Evolutionary conservation across 2,797 vertebrate species (phyloP).

Genomic region (Acanthurus tractus): DNA sequence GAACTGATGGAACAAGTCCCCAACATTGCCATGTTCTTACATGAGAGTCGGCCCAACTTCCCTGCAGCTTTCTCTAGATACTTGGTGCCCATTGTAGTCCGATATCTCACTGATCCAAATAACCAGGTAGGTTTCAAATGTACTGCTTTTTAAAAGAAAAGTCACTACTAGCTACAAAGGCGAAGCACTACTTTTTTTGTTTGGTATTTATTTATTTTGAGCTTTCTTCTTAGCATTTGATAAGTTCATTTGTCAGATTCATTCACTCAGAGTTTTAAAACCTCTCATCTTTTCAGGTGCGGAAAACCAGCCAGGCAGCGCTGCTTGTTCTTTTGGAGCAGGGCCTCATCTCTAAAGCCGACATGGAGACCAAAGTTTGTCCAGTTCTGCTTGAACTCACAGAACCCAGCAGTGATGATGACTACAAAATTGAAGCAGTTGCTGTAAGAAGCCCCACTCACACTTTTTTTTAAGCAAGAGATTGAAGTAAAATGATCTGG

Average conservation of each 20-base stretch:
- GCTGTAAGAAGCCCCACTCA: conserved; percentile 82
- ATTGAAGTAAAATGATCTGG: not conserved
- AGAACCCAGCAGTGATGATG: conserved; percentile 90
- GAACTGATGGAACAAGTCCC: conserved; percentile 95
- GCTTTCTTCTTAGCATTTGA: not conserved
- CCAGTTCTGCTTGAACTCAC: conserved; percentile 91
- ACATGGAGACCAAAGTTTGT: conserved; percentile 93
- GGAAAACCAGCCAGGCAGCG: conserved; percentile 94
- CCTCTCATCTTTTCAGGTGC: conserved; percentile 81
- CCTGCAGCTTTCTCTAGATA: conserved; percentile 90
- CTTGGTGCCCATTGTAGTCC: conserved; percentile 90
- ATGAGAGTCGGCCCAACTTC: conserved; percentile 91
- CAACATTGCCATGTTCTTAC: conserved; percentile 92
- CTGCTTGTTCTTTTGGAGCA: conserved; percentile 92
- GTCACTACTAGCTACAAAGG: not conserved
- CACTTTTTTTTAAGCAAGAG: not conserved
- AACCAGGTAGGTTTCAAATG: conserved; percentile 87
- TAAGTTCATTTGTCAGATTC: not conserved
- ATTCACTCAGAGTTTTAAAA: not conserved
- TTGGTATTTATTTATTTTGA: not conserved
- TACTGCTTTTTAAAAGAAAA: not conserved
- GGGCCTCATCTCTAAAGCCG: conserved; percentile 90
- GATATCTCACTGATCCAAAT: conserved; percentile 91
- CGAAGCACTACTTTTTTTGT: not conserved
- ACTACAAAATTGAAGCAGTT: conserved; percentile 92